Base-by-base conservation (phyloP, 1,140 invertebrate species). In the Bombus sibiricus region DNA sequence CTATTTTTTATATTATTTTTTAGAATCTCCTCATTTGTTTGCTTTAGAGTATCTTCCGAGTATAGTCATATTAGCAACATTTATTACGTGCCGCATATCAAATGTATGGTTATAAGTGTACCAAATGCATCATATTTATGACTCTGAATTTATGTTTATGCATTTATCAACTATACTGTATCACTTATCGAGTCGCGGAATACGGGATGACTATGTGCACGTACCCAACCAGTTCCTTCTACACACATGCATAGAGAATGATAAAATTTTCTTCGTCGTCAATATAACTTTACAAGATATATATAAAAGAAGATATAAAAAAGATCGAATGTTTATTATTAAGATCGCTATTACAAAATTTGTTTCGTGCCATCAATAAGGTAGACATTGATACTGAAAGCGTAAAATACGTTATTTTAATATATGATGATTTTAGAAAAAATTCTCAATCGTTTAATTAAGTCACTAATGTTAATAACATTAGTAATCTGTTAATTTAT, bases 271-370 rank as follows among this genome's bases (percentile, higher is more conserved):
- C 15, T 32, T 28, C 22, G 12, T 9, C 28, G 10, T 69, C 13
- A 77, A 69, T 62, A 64, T 68, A 43, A 77, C 34, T 39, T 59
- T 43, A 39, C 15, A 1, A 72, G 32, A 53, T 43, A 34, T 15
- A 59, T 28, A 72, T 39, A 34, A 25, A 12, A 39, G 13, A 15
- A 73, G 28, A 62, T 41, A 2, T 28, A 41, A 28, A 12, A 59
- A 81, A 34, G 22, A 80, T 81, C 47, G 25, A 39, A 81, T 53
- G n/a, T 37, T 82, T 34, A 25, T 41, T 53, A 64, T 32, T 64
- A 64, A 32, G 13, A 10, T 15, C 5, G 2, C 4, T 6, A 32
- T 64, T 64, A 12, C n/a, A 64, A 64, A n/a, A 32, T 64, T n/a
- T 32, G 12, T 53, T 53, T 53, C 47, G 5, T 18, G 15, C 15